Evolutionary conservation across 2,888 invertebrate species (phyloP).

Genomic region (Hyalella azteca): DNA sequence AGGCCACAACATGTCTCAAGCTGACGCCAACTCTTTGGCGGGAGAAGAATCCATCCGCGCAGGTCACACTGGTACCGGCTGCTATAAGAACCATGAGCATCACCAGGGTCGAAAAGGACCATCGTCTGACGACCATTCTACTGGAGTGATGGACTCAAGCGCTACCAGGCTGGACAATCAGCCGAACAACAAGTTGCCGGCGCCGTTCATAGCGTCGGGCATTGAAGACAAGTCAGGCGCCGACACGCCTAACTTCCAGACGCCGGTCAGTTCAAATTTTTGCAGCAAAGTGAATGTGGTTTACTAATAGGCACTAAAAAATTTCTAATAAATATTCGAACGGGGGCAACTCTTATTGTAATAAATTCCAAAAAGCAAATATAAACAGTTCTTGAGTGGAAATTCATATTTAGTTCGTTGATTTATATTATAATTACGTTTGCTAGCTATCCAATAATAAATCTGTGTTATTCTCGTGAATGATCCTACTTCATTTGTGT

Average conservation of each 20-base stretch:
- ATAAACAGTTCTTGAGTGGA: no score
- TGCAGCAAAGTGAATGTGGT: no score
- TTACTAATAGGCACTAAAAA: no score
- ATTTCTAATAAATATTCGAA: no score
- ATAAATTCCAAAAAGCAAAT: no score
- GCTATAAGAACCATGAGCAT: slow-evolving; percentile 64
- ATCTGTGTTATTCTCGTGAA: no score
- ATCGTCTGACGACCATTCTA: background rate
- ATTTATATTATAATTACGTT: no score
- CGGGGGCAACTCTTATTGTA: no score
- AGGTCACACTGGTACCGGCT: slow-evolving; percentile 63
- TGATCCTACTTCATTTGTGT: no score
- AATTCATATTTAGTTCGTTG: no score
- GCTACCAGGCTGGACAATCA: background rate
- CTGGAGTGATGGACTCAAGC: background rate
- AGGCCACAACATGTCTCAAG: slow-evolving; percentile 89
- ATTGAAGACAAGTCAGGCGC: slow-evolving; percentile 4
- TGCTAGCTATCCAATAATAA: no score
- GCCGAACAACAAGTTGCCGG: background rate
- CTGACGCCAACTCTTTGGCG: slow-evolving; percentile 70
- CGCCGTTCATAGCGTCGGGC: background rate
- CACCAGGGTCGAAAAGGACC: slow-evolving; percentile 59
- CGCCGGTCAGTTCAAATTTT: background rate
- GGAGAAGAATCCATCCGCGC: slow-evolving; percentile 58
- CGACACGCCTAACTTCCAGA: slow-evolving; percentile 20